These are phyloP conservation scores for Eira barbara DNA, from an alignment of 2,113 vertebrate species.

Conservation along the genomic window DNA sequence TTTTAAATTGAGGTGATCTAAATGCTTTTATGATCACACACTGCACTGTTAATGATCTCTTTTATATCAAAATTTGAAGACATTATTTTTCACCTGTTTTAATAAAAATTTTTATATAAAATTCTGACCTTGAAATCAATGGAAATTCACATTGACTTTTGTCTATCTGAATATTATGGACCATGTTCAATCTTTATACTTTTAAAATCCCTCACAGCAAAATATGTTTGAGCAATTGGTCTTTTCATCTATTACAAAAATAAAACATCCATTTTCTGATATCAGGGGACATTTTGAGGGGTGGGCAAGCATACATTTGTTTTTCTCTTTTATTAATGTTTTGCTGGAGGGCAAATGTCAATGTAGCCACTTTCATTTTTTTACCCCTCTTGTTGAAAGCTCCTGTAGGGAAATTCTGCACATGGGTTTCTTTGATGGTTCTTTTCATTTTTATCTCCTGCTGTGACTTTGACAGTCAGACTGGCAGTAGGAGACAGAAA, in stretches of 20 bases:
- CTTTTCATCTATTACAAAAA: slow-evolving; percentile 58
- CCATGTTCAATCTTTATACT: slow-evolving; percentile 37
- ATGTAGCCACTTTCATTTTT: slow-evolving; percentile 71
- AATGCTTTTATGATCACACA: neutral
- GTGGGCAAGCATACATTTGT: slow-evolving; percentile 59
- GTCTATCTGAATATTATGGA: neutral
- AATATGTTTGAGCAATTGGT: slow-evolving; percentile 35
- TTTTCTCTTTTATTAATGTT: slow-evolving; percentile 76
- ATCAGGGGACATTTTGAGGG: slow-evolving; percentile 60
- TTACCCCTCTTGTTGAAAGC: slow-evolving; percentile 61
- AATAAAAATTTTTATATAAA: neutral
- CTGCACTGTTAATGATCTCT: neutral
- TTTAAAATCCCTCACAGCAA: slow-evolving; percentile 34
- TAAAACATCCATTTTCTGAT: slow-evolving; percentile 49
- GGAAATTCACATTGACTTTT: neutral
- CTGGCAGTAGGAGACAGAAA: slow-evolving; percentile 63
- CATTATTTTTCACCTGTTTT: neutral
- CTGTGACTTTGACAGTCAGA: slow-evolving; percentile 71
- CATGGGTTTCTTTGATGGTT: slow-evolving; percentile 71
- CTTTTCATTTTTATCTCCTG: slow-evolving; percentile 72
- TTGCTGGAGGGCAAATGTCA: slow-evolving; percentile 75
- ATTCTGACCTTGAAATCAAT: slow-evolving; percentile 1
- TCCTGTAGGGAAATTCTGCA: slow-evolving; percentile 72
- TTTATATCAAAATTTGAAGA: slow-evolving; percentile 16
- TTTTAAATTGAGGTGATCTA: neutral